Conservation (phyloP, 2,113 vertebrate species). For the Aphelocoma coerulescens region DNA sequence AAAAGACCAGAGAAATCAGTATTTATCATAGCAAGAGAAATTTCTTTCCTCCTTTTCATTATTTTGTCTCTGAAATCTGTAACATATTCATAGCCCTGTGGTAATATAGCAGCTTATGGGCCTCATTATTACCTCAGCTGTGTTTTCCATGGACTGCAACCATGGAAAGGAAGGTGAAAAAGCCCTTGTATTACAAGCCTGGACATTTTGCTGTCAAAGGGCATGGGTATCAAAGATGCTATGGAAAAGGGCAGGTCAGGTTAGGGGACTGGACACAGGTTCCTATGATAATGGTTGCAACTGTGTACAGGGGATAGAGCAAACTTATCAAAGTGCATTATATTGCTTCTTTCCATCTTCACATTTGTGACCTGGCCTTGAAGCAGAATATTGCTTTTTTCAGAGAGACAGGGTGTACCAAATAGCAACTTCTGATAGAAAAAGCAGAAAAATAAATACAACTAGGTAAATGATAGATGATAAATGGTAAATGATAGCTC, state of each 20-base stretch:
- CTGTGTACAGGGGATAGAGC: background rate
- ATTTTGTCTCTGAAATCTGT: background rate
- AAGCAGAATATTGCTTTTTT: background rate
- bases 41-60: background rate
- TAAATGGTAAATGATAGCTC: background rate
- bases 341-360: background rate
- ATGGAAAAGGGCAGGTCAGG: background rate
- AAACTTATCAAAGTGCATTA: background rate
- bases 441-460: background rate
- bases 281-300: background rate
- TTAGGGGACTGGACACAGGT: background rate
- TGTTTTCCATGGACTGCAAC: background rate
- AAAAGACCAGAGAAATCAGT: background rate
- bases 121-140: background rate
- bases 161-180: background rate
- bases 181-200: background rate
- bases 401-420: background rate
- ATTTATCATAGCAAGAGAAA: background rate
- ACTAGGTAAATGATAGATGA: background rate
- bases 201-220: background rate
- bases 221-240: background rate
- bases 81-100: background rate
- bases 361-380: background rate
- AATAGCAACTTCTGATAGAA: background rate
- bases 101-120: background rate